phyloP scores from a whole-genome alignment of 37 sponge, comb jelly and placozoan species.

The Spongilla lacustris region DNA sequence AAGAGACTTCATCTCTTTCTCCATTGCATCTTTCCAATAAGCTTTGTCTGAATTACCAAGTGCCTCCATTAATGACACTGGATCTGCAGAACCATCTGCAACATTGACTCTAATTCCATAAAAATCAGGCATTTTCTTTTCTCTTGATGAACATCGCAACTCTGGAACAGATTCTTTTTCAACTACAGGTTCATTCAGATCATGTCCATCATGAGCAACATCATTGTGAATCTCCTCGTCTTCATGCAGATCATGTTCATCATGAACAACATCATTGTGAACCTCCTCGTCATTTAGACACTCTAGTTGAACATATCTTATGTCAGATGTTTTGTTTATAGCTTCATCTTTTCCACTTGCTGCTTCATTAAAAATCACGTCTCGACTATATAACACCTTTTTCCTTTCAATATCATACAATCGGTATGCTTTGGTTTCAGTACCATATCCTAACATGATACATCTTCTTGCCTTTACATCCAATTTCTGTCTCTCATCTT shows the following conservation, averaged over 20 bases:
- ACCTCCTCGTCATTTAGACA: not conserved
- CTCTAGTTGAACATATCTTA: slow-evolving; percentile 15
- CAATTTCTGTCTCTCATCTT: slow-evolving; percentile 48
- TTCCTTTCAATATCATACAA: slow-evolving; percentile 32
- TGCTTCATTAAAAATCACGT: slow-evolving; percentile 58
- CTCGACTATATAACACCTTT: slow-evolving; percentile 53
- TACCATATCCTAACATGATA: slow-evolving; percentile 53
- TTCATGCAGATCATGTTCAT: not conserved
- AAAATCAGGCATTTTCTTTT: slow-evolving; percentile 23
- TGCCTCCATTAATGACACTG: slow-evolving; percentile 42
- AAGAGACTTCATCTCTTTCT: slow-evolving; percentile 61
- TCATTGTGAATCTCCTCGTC: not conserved
- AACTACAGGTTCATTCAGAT: not conserved
- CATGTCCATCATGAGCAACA: not conserved
- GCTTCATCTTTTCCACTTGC: not conserved
- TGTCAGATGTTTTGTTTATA: slow-evolving; percentile 11
- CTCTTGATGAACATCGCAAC: slow-evolving; percentile 3
- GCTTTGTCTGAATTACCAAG: slow-evolving; percentile 20
- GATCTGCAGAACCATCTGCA: not conserved
- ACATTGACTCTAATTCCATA: slow-evolving; percentile 14
- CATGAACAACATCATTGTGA: not conserved
- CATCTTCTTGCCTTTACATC: slow-evolving; percentile 55
- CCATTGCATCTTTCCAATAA: slow-evolving; percentile 60
- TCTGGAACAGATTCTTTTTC: not conserved
- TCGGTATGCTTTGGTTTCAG: slow-evolving; percentile 40